Base-by-base conservation (phyloP, 2,113 vertebrate species). In the Paradisaea rubra region DNA sequence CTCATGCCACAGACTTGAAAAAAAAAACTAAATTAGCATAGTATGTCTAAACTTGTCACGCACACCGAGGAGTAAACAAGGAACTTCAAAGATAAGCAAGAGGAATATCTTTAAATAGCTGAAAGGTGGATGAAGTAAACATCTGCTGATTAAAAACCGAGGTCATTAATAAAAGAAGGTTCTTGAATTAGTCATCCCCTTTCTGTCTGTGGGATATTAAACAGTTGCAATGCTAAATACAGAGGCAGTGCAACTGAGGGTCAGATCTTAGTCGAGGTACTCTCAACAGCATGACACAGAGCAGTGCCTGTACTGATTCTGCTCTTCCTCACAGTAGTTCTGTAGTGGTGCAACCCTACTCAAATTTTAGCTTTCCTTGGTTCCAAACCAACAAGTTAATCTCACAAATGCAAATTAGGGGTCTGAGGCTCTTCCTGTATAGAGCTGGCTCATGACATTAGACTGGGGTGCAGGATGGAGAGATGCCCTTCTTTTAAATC, bases 11-110 rank as follows among this genome's bases (percentile, higher is more conserved):
- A 60, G 53, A 78, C 47, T 72, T 78, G 56, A 41, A 81, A 91
- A 93, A 93, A 39, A 94, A 70, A 81, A 24, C n/a, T 39, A 33
- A 88, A 87, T 89, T 76, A 45, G n/a, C 41, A 86, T 30, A 15
- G 16, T 68, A 42, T 76, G 83, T 93, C 87, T 81, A 93, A 95
- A 64, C 39, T 60, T 4, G 2, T 95, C 63, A 41, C 16, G 47
- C 42, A 45, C 24, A 66, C 60, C 5, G 5, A 94, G 45, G n/a
- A 45, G n/a, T 88, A 96, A 97, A 86, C 71, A 85, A 94, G 81
- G 74, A 89, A 94, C 72, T 90, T 88, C 93, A 95, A 89, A 96
- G 84, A 39, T n/a, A 59, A 82, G 42, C 42, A 73, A 65, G 54
- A 52, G 57, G 35, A 81, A 17, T 88, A 56, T 78, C 41, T 89